Evolutionary conservation across 2,113 vertebrate genomes (phyloP).

Genomic region (Erinaceus europaeus): DNA sequence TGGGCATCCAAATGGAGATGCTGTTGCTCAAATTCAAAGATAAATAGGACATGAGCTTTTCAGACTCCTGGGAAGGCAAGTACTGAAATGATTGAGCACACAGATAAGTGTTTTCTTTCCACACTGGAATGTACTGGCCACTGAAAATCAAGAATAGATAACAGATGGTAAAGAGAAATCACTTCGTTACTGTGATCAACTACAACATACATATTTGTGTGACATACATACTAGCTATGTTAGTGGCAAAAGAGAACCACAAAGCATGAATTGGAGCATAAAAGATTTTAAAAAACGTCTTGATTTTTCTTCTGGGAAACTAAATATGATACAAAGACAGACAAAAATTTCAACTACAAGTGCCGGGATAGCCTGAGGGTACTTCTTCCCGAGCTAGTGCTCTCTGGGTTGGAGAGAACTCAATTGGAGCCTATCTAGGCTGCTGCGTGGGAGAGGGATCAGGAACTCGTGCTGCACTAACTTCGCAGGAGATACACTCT

Average conservation of each 20-base stretch:
- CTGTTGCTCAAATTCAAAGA: background rate
- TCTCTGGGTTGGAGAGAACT: too few species aligned
- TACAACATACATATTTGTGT: background rate
- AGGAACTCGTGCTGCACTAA: too few species aligned
- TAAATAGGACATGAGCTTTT: background rate
- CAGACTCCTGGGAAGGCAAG: background rate
- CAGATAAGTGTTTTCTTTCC: background rate
- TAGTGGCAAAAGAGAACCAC: background rate
- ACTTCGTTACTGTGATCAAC: background rate
- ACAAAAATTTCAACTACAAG: background rate
- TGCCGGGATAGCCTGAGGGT: background rate
- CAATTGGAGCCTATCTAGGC: too few species aligned
- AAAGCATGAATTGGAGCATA: background rate
- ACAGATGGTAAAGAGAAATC: background rate
- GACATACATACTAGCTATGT: background rate
- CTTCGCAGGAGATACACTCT: too few species aligned
- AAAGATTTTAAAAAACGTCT: background rate
- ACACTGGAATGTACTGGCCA: background rate
- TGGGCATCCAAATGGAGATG: background rate
- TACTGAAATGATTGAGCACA: background rate
- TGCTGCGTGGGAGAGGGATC: too few species aligned
- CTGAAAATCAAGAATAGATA: background rate
- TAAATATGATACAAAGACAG: background rate
- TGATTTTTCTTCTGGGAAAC: too few species aligned
- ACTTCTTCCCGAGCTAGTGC: too few species aligned